Evolutionary conservation across 2,797 vertebrate genomes (phyloP).

Genomic region (Sebastes kiyomatsui): DNA sequence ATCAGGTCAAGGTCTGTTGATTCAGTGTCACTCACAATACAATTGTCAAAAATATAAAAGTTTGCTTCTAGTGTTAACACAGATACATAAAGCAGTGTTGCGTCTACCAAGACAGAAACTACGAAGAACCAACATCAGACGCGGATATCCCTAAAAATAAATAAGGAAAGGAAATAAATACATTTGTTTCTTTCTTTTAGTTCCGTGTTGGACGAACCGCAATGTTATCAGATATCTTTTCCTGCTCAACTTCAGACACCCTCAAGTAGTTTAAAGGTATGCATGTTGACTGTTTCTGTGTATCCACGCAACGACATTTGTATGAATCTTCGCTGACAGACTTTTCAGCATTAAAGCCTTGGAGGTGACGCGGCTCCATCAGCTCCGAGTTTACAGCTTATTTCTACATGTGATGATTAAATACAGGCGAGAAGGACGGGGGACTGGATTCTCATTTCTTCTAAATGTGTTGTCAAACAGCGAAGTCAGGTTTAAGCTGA

Average conservation of each 20-base stretch:
- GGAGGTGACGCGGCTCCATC: background rate
- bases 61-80: background rate
- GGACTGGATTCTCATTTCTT: background rate
- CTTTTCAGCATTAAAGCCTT: background rate
- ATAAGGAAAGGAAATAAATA: background rate
- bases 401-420: background rate
- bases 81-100: background rate
- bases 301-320: background rate
- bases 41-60: background rate
- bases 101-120: background rate
- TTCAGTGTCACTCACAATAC: slow-evolving; percentile 34
- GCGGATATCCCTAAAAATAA: background rate
- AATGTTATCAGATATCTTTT: background rate
- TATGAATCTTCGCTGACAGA: background rate
- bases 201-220: background rate
- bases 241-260: background rate
- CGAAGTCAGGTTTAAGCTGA: too few relatives aligned
- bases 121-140: background rate
- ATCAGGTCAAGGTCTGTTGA: slow-evolving; percentile 10
- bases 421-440: background rate
- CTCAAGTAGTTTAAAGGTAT: background rate
- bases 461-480: background rate
- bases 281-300: background rate
- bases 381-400: background rate
- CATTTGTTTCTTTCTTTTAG: background rate